Evolutionary conservation across 2,888 invertebrate genomes (phyloP), one percentile per base, ranked within the genome.

Genomic region (Endotricha flammealis): DNA sequence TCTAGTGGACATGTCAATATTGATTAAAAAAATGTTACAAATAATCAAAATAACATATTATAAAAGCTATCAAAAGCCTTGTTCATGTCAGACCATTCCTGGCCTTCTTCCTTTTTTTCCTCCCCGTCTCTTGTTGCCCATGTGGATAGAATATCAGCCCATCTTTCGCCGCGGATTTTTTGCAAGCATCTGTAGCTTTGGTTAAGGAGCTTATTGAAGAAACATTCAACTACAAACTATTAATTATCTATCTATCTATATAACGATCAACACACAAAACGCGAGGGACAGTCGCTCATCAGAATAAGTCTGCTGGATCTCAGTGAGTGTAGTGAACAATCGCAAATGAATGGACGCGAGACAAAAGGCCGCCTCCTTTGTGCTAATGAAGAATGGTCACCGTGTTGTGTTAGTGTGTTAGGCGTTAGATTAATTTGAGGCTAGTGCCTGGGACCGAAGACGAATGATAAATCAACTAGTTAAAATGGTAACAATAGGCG

Each of bases 361-460:
- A 85, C 85, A 85, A 85, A 79, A 79, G 83, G 69, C 58, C 56
- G 54, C 44, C 61, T 73, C 83, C 82, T 81, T 85, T 85, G 85
- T 85, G 54, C 68, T 75, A 80, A 79, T 81, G 83, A 85, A 83
- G 85, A 83, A 83, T 85, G 85, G 85, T 77, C 79, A 81, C 78
- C 77, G 70, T 47, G 57, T 60, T 65, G 60, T 68, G 68, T 68
- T 71, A 74, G 73, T 75, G 76, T 70, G 76, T 70, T 71, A 70
- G 75, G 69, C 67, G 64, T 72, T 69, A 69, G 70, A 78, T 79
- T 81, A 78, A 79, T 80, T 74, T 57, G 53, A 46, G 51, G 42
- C 53, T 53, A 56, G 57, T 52, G 45, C 44, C 25, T 17, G 42
- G 47, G 44, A 44, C 43, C 41, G 28, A 29, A 35, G 13, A 7